Percentiles rank a stretch among this genome's conserved stretches.
phyloP scores from a whole-genome alignment of 1,140 invertebrate species.

The Drosophila sturtevanti region DNA sequence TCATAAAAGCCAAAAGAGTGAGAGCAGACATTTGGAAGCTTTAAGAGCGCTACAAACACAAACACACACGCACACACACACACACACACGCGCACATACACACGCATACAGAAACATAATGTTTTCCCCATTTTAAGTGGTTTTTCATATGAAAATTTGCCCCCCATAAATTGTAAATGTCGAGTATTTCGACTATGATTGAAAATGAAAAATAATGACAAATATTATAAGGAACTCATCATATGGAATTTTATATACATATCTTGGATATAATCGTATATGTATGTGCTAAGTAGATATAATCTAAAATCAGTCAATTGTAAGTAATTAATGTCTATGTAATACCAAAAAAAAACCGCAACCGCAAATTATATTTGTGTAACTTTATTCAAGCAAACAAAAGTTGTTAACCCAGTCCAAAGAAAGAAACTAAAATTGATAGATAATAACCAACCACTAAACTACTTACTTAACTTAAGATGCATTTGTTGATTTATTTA shows the following conservation, averaged over 20 bases:
- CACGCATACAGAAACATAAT: not conserved
- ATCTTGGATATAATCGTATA: not conserved
- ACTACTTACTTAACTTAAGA: not conserved
- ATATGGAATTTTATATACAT: not conserved
- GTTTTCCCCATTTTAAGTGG: not conserved
- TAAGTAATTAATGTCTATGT: not conserved
- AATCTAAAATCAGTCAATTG: not conserved
- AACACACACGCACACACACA: not conserved
- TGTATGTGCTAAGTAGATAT: not conserved
- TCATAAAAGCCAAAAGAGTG: conserved; percentile 31
- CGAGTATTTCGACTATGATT: not conserved
- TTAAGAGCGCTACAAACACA: not conserved
- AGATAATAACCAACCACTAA: not conserved
- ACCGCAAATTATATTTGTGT: conserved; percentile 5
- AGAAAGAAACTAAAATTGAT: not conserved
- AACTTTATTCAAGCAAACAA: conserved; percentile 6
- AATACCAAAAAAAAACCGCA: conserved; percentile 3
- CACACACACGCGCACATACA: not conserved
- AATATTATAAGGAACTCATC: not conserved
- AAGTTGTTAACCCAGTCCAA: not conserved
- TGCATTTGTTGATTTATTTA: no score
- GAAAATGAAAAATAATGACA: conserved; percentile 1
- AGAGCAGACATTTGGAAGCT: conserved; percentile 41
- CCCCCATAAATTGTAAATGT: not conserved
- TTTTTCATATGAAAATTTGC: conserved; percentile 1